These are phyloP conservation scores for Sepioteuthis lessoniana DNA, from an alignment of 2,888 invertebrate genomes.

Conservation along the genomic window DNA sequence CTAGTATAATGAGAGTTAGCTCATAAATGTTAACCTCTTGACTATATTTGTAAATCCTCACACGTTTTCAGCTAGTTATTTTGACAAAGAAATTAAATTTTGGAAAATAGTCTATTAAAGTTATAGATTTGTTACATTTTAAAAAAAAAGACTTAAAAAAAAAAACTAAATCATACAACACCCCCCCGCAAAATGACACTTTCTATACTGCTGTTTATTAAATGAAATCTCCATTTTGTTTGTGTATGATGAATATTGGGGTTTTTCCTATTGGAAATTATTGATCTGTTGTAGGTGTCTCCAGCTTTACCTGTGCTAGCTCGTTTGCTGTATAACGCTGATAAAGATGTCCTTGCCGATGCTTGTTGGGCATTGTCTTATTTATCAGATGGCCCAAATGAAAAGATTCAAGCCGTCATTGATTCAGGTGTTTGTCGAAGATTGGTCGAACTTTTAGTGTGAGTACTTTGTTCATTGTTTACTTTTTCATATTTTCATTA, in stretches of 20 bases:
- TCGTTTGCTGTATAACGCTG: slow-evolving; percentile 88
- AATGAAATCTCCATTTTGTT: too few species aligned
- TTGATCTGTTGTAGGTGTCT: slow-evolving; percentile 65
- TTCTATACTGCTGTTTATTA: not conserved
- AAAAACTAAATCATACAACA: too few species aligned
- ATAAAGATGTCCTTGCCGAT: slow-evolving; percentile 92
- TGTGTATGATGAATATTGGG: not conserved
- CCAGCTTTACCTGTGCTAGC: slow-evolving; percentile 86
- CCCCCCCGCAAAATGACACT: not conserved
- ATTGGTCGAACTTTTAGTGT: slow-evolving; percentile 82
- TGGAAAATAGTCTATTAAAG: too few species aligned
- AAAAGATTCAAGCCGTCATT: slow-evolving; percentile 97
- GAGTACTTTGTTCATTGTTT: slow-evolving; percentile 61
- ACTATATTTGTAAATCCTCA: too few species aligned
- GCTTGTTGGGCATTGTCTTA: slow-evolving; percentile 98
- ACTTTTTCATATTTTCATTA: not conserved
- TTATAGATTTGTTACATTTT: too few species aligned
- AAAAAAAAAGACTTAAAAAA: too few species aligned
- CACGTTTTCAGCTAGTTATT: too few species aligned
- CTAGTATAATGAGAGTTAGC: too few species aligned
- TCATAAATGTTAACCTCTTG: too few species aligned
- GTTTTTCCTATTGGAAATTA: not conserved
- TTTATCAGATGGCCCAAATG: slow-evolving; percentile 95
- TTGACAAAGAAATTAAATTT: too few species aligned
- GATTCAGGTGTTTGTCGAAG: slow-evolving; percentile 94